Evolutionary conservation across 2,113 vertebrate species (phyloP), one percentile per base, ranked within the genome.

Genomic region (Crotophaga sulcirostris): DNA sequence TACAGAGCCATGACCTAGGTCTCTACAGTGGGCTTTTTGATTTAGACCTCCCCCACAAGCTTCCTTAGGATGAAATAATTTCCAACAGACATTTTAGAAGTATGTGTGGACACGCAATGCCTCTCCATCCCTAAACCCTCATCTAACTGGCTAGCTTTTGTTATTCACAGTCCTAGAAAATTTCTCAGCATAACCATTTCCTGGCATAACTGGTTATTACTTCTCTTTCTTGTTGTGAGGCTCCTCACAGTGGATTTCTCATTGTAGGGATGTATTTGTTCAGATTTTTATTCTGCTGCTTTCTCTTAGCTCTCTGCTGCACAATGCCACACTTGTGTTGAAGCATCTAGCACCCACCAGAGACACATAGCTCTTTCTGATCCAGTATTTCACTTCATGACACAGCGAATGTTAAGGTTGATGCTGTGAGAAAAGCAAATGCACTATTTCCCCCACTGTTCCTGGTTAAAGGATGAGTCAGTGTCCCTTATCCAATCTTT

Each of bases 1-100:
- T 64, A 72, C 1, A 2, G 55, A 78, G 49, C 25, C 0, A 0
- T 67, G 45, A n/a, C 34, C 45, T n/a, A 56, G 19, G 28, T 64
- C 6, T 7, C n/a, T 64, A 18, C 18, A 69, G 13, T 7, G 10
- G 17, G 24, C 5, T 73, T 73, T 77, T 63, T 80, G 20, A 74
- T 51, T 15, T 4, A 73, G 29, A 33, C 5, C 5, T 78, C 33
- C 13, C 17, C 11, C 10, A 64, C 15, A 42, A 36, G 6, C 18
- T 89, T 40, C 45, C 31, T 52, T 74, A 51, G 24, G 52, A 49
- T 56, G 33, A 82, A 40, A 13, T 58, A 13, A 40, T 93, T 81
- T 74, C 25, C 26, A 82, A 49, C 23, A 40, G 16, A 36, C 4
- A 5, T 23, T 79, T 75, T 42, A 36, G 24, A 75, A 36, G 7